Evolutionary conservation across 2,113 vertebrate species (phyloP), one percentile per base, ranked within the genome.

Genomic region (Motacilla tschutschensis): DNA sequence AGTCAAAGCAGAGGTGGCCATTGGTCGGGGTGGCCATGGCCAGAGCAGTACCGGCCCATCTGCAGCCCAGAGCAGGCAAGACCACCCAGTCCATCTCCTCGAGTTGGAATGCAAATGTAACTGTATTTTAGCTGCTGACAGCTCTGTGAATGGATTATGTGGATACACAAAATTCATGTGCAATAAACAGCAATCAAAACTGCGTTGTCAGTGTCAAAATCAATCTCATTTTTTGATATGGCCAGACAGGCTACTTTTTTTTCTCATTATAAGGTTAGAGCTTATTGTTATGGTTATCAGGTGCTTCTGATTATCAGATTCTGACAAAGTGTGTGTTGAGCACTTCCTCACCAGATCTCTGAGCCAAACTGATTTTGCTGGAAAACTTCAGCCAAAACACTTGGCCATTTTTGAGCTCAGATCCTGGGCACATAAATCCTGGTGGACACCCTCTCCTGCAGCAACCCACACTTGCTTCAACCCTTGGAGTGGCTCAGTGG

Each of bases 401-500:
- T 35, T 80, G 58, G 6, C 5, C 1, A 2, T 41, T 60, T 63
- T 18, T 53, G 26, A 86, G 38, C 17, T 79, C 7, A 73, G 69
- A 58, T 53, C 7, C 17, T 14, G 14, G 22, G n/a, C 5, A 4
- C 5, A 4, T 33, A 28, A 82, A 69, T 46, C 21, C 8, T 64
- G 19, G 22, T 11, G 19, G 17, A 51, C 28, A 40, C 2, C 3
- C 6, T 43, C 6, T 18, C 19, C 35, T 50, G 29, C 22, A 46
- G 20, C 0, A 4, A 5, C 14, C 15, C 21, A n/a, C 0, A 1
- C 2, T 51, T 0, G 2, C 9, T 66, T 36, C 16, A 35, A 12
- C 31, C 18, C 4, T 59, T 2, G 3, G 29, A 21, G 16, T 1
- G 1, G 17, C 38, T 80, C 0, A 0, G 24, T 17, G 36, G 24